Conservation (phyloP, 1,140 invertebrate genomes). For the Leptestheria dahalacensis region DNA sequence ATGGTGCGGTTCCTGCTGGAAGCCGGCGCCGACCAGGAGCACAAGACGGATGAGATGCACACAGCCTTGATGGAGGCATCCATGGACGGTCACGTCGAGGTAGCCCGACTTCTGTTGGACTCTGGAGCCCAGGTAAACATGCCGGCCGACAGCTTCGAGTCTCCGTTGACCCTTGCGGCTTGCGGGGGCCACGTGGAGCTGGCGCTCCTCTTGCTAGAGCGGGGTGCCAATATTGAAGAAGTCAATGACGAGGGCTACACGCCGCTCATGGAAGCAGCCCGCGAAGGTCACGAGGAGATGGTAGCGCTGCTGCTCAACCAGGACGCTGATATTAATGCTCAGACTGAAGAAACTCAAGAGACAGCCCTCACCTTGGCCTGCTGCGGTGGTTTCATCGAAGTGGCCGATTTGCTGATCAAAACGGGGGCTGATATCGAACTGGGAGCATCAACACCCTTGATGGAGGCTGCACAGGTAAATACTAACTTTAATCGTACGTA, state of each 20-base stretch:
- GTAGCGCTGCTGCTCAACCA: constrained; percentile 82
- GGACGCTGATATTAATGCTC: constrained; percentile 92
- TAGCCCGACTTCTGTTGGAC: constrained; percentile 77
- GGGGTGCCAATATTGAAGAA: constrained; percentile 97
- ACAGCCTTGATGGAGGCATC: constrained; percentile 98
- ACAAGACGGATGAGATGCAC: constrained; percentile 99
- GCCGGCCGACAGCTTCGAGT: constrained; percentile 98
- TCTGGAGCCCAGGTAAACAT: constrained; percentile 98
- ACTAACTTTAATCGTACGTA: not conserved
- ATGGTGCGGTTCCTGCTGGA: constrained; percentile 93
- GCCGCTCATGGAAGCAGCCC: constrained; percentile 94
- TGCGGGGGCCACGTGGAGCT: constrained; percentile 96
- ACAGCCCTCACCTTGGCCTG: constrained; percentile 92
- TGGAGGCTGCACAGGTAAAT: constrained; percentile 90
- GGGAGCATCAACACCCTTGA: constrained; percentile 90
- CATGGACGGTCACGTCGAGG: constrained; percentile 98
- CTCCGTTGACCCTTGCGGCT: constrained; percentile 89
- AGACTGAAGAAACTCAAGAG: constrained; percentile 96
- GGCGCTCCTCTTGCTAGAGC: constrained; percentile 82
- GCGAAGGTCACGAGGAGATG: constrained; percentile 98
- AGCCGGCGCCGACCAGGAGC: constrained; percentile 87
- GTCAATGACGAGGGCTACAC: constrained; percentile 99
- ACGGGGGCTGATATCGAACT: constrained; percentile 89
- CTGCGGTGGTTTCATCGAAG: constrained; percentile 92
- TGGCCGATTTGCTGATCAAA: constrained; percentile 91